Base-by-base conservation (phyloP, 2,888 invertebrate genomes). In the Cremastinae sp. region DNA sequence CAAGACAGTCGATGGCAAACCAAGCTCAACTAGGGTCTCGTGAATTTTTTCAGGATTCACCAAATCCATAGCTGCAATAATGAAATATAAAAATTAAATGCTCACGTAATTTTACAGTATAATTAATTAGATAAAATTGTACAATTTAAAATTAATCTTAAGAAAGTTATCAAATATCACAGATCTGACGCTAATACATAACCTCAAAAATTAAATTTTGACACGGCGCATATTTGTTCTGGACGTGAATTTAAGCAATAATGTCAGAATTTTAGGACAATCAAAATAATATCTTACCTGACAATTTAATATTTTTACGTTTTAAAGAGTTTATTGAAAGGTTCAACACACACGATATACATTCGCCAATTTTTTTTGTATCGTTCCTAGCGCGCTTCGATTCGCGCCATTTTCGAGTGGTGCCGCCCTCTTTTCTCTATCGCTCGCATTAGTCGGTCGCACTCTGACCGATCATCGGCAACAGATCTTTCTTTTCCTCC, bases 1-100 rank as follows among this genome's bases (percentile, higher is more conserved):
- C 10, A 72, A 56, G 49, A 82, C 56, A n/a, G 70, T 79, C 0
- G 83, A 81, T 2, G 84, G 85, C 18, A 86, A 77, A 3, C 62
- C 66, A 3, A 82, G 79, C 14, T 82, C 80, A 2, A 68, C 18
- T 18, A 86, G 61, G 49, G 75, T 34, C 9, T 36, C 58, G 14
- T 85, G 81, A 47, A 85, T 66, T 22, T 78, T 76, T 54, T 84
- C 82, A 4, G 81, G 72, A 22, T 83, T 80, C 12, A n/a, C n/a
- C n/a, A 62, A 9, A 36, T 64, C 71, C 75, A 75, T 75, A 7
- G 28, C 49, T 71, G 9, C 38, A 16, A 16, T 22, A 22, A n/a
- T 51, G 41, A 1, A 47, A 47, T 45, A 47, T 51, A 10, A 5
- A 12, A 5, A 43, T 10, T 5, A 12, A 10, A 43, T 5, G 43